Evolutionary conservation across 1,140 invertebrate genomes (phyloP).

Genomic region (Teleogryllus occipitalis): DNA sequence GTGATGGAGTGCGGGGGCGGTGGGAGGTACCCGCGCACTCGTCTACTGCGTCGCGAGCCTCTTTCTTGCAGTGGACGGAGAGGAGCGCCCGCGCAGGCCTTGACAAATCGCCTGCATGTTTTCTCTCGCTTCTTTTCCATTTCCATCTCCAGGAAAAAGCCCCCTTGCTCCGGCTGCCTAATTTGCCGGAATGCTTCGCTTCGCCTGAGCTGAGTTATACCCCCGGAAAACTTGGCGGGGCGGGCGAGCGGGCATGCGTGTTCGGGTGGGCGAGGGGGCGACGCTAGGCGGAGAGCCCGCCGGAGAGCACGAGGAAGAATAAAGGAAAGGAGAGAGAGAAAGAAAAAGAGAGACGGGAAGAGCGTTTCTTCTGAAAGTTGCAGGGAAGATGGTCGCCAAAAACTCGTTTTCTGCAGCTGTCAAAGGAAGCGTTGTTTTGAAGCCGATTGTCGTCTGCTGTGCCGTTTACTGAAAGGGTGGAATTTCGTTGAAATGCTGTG

Average conservation of each 20-base stretch:
- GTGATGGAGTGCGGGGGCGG: no score
- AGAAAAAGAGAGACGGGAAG: not conserved
- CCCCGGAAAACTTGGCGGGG: slow-evolving; percentile 8
- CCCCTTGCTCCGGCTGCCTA: slow-evolving; percentile 21
- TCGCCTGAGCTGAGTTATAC: slow-evolving; percentile 18
- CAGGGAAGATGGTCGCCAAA: not conserved
- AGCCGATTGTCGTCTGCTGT: no score
- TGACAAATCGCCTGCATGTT: slow-evolving; percentile 8
- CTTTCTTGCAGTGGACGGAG: no score
- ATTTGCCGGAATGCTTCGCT: slow-evolving; percentile 24
- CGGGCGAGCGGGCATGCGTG: not conserved
- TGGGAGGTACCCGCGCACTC: no score
- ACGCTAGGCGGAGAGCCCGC: no score
- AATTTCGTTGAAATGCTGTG: no score
- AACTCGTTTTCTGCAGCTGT: not conserved
- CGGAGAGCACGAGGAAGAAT: not conserved
- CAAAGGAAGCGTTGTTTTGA: not conserved
- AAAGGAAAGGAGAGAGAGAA: slow-evolving; percentile 9
- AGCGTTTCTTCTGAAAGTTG: not conserved
- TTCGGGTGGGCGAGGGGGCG: not conserved
- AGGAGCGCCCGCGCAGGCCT: not conserved
- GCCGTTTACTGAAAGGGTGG: no score
- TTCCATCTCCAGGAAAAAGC: slow-evolving; percentile 16
- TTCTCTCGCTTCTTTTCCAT: slow-evolving; percentile 13
- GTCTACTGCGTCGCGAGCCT: no score